A percentile compares a stretch with the other conserved stretches of the same genome.
Evolutionary conservation across 2,797 vertebrate species (phyloP).

Genomic region (Pangasius larnaudii): DNA sequence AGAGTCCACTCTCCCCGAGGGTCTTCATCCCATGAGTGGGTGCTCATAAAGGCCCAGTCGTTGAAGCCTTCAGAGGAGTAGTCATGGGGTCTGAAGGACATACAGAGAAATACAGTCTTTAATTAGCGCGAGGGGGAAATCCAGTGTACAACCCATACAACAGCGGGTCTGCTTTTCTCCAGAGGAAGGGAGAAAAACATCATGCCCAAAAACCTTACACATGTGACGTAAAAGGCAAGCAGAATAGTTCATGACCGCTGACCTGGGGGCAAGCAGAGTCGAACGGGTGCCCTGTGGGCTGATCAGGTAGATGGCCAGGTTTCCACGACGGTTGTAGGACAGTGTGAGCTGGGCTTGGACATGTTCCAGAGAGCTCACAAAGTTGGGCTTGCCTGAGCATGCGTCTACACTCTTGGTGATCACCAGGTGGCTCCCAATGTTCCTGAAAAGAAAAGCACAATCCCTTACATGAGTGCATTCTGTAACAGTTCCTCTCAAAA

Average conservation of each 20-base stretch:
- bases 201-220: no score
- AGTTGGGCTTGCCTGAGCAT: constrained; percentile 83
- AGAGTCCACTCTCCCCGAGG: constrained; percentile 89
- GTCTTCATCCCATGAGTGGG: constrained; percentile 96
- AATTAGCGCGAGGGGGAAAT: neutral
- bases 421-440: constrained; percentile 87
- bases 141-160: neutral
- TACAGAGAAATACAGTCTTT: neutral
- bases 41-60: constrained; percentile 99
- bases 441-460: constrained; percentile 70
- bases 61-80: constrained; percentile 96
- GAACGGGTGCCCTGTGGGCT: constrained; percentile 94
- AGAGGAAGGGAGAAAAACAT: neutral
- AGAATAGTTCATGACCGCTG: neutral
- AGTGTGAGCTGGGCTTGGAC: constrained; percentile 90
- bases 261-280: constrained; percentile 93
- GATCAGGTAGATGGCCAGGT: constrained; percentile 91
- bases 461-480: neutral
- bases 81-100: constrained; percentile 84
- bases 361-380: constrained; percentile 88
- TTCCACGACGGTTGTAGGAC: constrained; percentile 95
- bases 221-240: no score
- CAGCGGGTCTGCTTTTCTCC: neutral
- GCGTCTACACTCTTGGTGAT: constrained; percentile 85
- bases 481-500: neutral